Percentiles rank a stretch among this genome's conserved stretches.
phyloP scores from a whole-genome alignment of 2,113 vertebrate species.

The Glaucomys volans region DNA sequence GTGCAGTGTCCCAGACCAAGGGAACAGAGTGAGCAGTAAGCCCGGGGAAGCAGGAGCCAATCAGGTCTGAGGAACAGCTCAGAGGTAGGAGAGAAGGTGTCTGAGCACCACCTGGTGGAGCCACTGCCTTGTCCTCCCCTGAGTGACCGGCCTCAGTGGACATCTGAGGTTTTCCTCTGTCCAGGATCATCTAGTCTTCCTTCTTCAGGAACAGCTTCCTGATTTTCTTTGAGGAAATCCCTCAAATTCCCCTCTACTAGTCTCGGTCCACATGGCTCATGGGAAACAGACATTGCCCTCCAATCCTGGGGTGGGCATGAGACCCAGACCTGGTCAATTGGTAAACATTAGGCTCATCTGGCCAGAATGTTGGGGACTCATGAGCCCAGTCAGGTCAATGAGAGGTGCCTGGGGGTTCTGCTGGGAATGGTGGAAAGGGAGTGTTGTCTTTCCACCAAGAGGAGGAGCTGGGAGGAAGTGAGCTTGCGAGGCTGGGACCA shows the following conservation, averaged over 20 bases:
- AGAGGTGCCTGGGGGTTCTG: not conserved
- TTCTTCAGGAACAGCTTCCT: conserved; percentile 38
- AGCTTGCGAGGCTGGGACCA: not conserved
- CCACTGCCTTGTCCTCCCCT: not conserved
- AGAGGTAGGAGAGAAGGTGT: not conserved
- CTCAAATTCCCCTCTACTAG: conserved; percentile 3
- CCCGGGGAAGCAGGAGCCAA: not conserved
- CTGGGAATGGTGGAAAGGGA: not conserved
- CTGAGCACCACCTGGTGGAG: not conserved
- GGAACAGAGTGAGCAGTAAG: not conserved
- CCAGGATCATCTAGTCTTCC: not conserved
- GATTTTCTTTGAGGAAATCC: conserved; percentile 61
- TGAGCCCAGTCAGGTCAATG: not conserved
- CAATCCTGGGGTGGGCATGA: not conserved
- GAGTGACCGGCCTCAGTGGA: not conserved
- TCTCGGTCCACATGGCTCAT: not conserved
- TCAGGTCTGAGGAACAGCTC: not conserved
- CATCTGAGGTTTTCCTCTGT: conserved; percentile 56
- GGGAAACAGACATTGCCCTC: not conserved
- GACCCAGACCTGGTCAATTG: not conserved
- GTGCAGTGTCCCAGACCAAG: not conserved
- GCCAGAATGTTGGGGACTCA: not conserved
- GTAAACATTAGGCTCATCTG: not conserved
- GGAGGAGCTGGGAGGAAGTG: not conserved
- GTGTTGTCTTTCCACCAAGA: not conserved